These are phyloP conservation scores for Glaucidium brasilianum DNA, from an alignment of 2,113 vertebrate genomes.

Conservation along the genomic window DNA sequence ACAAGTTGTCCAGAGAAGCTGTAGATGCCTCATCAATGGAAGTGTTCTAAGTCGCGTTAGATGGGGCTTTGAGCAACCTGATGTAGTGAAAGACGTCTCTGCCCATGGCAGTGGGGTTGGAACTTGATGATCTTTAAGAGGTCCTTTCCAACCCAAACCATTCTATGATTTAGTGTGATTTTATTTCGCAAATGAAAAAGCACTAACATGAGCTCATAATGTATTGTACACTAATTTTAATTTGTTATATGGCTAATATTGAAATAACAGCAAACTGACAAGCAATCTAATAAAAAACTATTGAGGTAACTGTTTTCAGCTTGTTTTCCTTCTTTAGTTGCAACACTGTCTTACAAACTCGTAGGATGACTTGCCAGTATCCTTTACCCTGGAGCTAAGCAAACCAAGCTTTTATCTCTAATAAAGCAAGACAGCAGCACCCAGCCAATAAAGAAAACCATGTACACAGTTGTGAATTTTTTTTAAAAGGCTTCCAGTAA, in stretches of 20 bases:
- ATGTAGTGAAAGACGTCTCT: background rate
- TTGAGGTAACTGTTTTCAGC: background rate
- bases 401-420: background rate
- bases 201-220: background rate
- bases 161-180: background rate
- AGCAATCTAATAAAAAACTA: background rate
- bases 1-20: background rate
- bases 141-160: background rate
- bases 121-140: background rate
- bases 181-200: background rate
- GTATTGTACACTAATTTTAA: background rate
- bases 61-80: background rate
- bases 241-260: background rate
- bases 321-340: background rate
- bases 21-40: background rate
- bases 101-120: rapidly evolving
- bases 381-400: background rate
- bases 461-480: background rate
- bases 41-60: background rate
- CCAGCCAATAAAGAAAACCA: background rate
- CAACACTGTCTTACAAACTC: background rate
- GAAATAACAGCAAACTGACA: background rate
- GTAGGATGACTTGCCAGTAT: background rate
- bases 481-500: background rate
- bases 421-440: background rate